Evolutionary conservation across 2,797 vertebrate species (phyloP).

Genomic region (Adrianichthys oophorus): DNA sequence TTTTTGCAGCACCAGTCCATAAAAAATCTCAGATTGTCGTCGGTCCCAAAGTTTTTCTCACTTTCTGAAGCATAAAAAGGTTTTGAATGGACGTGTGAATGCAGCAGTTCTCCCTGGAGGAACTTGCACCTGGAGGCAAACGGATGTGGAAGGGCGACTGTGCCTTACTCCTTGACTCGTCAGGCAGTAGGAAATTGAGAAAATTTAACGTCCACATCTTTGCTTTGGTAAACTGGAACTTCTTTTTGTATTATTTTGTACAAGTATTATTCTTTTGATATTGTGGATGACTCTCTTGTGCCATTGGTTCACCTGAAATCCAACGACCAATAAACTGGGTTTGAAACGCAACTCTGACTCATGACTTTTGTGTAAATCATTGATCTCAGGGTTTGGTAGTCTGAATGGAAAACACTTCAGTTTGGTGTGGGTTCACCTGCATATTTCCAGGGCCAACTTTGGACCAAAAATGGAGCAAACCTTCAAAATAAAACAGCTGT

Average conservation of each 20-base stretch:
- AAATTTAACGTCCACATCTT: constrained; percentile 81
- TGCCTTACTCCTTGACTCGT: constrained; percentile 75
- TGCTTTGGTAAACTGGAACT: constrained; percentile 82
- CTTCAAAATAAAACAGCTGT: too few relatives aligned
- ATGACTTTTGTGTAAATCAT: background rate
- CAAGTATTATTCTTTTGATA: constrained; percentile 70
- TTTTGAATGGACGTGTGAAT: constrained; percentile 40
- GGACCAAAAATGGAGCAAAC: too few relatives aligned
- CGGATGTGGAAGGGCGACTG: constrained; percentile 73
- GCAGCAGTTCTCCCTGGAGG: constrained; percentile 31
- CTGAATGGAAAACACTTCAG: too few relatives aligned
- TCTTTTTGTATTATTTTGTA: constrained; percentile 81
- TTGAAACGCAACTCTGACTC: constrained; percentile 57
- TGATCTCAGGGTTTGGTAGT: too few relatives aligned
- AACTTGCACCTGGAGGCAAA: constrained; percentile 28
- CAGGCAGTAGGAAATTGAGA: constrained; percentile 70
- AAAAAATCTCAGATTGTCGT: constrained; percentile 20
- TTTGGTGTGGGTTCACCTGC: too few relatives aligned
- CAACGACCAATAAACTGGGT: constrained; percentile 78
- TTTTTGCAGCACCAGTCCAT: background rate
- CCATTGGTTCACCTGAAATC: constrained; percentile 94
- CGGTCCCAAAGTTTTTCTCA: constrained; percentile 9
- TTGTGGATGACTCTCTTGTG: constrained; percentile 85
- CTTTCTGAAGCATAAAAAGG: constrained; percentile 30
- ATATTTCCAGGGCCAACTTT: too few relatives aligned